Evolutionary conservation across 2,888 invertebrate species (phyloP).

Genomic region (Dinocampus coccinellae): DNA sequence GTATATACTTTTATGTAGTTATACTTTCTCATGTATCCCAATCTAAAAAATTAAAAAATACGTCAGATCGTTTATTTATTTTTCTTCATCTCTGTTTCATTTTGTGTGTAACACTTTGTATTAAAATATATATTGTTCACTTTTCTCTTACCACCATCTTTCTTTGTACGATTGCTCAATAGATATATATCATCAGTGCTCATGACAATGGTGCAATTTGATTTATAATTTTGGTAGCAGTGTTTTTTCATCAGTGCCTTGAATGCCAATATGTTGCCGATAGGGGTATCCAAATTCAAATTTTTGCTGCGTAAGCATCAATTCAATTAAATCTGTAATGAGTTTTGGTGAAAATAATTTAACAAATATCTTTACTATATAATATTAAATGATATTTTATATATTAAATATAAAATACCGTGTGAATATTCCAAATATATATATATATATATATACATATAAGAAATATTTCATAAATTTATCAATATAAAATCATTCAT

Average conservation of each 20-base stretch:
- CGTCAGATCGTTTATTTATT: not conserved
- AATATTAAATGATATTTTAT: no score
- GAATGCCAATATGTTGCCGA: conserved; percentile 49
- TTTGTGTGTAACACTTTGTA: not conserved
- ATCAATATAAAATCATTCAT: not conserved
- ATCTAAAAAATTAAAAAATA: not conserved
- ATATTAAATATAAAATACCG: no score
- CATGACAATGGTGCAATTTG: not conserved
- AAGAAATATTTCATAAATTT: not conserved
- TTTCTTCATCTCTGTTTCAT: not conserved
- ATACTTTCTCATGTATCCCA: not conserved
- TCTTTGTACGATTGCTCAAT: conserved; percentile 13
- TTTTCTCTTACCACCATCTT: not conserved
- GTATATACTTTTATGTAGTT: not conserved
- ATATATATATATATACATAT: no score
- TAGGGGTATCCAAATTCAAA: conserved; percentile 62
- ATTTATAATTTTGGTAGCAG: conserved; percentile 63
- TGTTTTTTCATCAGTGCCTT: conserved; percentile 59
- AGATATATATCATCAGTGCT: not conserved
- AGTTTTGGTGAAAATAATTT: no score
- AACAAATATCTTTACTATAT: no score
- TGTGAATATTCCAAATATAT: no score
- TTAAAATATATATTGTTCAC: conserved; percentile 6
- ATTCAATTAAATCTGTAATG: conserved; percentile 67
- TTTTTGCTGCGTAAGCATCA: conserved; percentile 67